Percentiles rank a stretch among this genome's conserved stretches.
phyloP scores from a whole-genome alignment of 30 jellyfish, hydroid and myxozoan species.

The Nemopilema nomurai region DNA sequence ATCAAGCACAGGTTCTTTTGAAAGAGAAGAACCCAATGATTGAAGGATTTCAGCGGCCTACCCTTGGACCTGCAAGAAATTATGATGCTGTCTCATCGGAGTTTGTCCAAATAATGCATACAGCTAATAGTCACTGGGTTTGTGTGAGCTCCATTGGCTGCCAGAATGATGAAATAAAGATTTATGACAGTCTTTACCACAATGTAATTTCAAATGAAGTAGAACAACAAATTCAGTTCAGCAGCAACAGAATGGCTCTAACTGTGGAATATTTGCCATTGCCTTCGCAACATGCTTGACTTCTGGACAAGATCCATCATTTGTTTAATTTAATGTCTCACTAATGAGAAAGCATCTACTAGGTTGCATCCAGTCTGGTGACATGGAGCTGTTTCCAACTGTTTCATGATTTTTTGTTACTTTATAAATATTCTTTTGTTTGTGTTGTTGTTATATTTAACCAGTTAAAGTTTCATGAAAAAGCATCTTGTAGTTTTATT shows the following conservation, averaged over 20 bases:
- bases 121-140: slow-evolving; percentile 51
- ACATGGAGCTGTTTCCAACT: slow-evolving; percentile 17
- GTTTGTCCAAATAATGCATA: slow-evolving; percentile 42
- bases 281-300: slow-evolving; percentile 17
- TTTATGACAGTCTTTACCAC: slow-evolving; percentile 12
- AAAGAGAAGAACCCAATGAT: slow-evolving; percentile 41
- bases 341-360: slow-evolving; percentile 7
- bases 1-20: slow-evolving; percentile 21
- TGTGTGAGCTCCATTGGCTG: slow-evolving; percentile 15
- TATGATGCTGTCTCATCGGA: slow-evolving; percentile 38
- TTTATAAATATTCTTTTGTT: not conserved
- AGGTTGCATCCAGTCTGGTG: slow-evolving; percentile 6
- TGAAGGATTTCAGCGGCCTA: slow-evolving; percentile 61
- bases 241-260: slow-evolving; percentile 16
- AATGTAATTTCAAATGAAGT: slow-evolving; percentile 5
- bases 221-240: slow-evolving; percentile 15
- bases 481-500: not conserved
- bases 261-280: slow-evolving; percentile 12
- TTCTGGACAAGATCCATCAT: slow-evolving; percentile 2
- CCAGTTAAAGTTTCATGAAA: not conserved
- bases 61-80: slow-evolving; percentile 58
- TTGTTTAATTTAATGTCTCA: slow-evolving; percentile 2
- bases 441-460: not conserved
- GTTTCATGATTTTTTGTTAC: not conserved
- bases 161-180: not conserved